Base-by-base conservation (phyloP, 2,113 vertebrate species). In the Aplodontia rufa region DNA sequence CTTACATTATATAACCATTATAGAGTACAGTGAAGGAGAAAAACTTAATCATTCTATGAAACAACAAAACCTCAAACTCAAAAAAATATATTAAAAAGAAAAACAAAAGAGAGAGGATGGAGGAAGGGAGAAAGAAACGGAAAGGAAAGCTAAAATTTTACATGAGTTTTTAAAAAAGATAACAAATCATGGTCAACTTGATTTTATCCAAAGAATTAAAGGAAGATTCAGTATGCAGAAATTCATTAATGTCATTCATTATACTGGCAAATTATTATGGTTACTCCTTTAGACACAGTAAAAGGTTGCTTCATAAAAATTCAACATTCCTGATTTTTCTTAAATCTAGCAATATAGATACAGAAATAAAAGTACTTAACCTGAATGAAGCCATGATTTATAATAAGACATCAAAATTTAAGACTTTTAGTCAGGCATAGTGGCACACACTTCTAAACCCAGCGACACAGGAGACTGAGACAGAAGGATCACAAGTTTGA, bases 161-260 rank as follows among this genome's bases (percentile, higher is more conserved):
- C 58, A 60, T 62, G 22, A 62, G 60, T 60, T 90, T 78, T 79
- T 87, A 37, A 30, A 96, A 85, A 85, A 42, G 72, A 69, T 76
- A 87, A 66, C 40, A 93, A 85, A 74, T 66, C 37, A 49, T 58
- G 8, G 45, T 74, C 28, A 75, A 85, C 45, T 40, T 58, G 28
- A 81, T 79, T 86, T 86, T 93, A 75, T 19, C 40, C 32, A 49
- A 86, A 85, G 79, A 96, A 85, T 47, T 93, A 53, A 93, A 90
- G 45, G 35, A 81, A 80, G 17, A 2, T 49, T 68, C 66, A 68
- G n/a, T 47, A 68, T 11, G 42, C 81, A 92, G 49, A 93, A 96
- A 75, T 81, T 68, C 64, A 90, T 55, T 80, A 87, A 78, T 90
- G 71, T 74, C 64, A 74, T 80, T 58, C 47, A 71, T 30, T 66